Evolutionary conservation across 2,113 vertebrate species (phyloP), one percentile per base, ranked within the genome.

Genomic region (Chrysemys picta): DNA sequence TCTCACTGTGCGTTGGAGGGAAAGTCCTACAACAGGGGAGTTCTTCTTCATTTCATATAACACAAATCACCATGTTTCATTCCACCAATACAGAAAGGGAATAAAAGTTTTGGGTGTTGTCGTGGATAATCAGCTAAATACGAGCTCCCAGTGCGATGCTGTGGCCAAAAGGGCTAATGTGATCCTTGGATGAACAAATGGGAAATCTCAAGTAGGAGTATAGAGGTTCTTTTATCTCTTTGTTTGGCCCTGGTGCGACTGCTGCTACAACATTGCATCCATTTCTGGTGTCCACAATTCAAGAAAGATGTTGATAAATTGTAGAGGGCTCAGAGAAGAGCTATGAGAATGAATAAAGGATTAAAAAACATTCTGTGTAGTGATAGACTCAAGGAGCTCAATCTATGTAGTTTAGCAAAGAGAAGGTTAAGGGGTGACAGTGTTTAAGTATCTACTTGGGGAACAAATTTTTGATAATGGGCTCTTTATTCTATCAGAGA

Each of bases 51-150:
- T 84, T 88, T 9, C 53, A 5, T 80, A 0, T 85, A 76, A 87
- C 65, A 14, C 29, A 1, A 56, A 49, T 12, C 76, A 8, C 25
- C 54, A 38, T 57, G 9, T 88, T 83, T 29, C 35, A 5, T 53
- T 82, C 16, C 78, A 59, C 11, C 6, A 21, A 0, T 7, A 47
- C 47, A 79, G 69, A 24, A 80, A 1, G 0, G 10, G 78, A 17
- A 54, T 9, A 84, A 79, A 80, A 65, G 14, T 69, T 69, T 69
- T 21, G 65, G 65, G 17, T 69, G 14, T 69, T n/a, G 31, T 35
- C 14, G 8, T 69, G 35, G 65, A 69, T 69, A 69, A 69, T 69
- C 65, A 69, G 65, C 17, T 69, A 17, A 69, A 69, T 19, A n/a
- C 2, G 31, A 21, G 65, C 65, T 69, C 17, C 17, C 35, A 21